A percentile compares a stretch with the other conserved stretches of the same genome.
These are phyloP conservation scores for Tetropium fuscum DNA, from an alignment of 2,888 invertebrate genomes.

Conservation along the genomic window DNA sequence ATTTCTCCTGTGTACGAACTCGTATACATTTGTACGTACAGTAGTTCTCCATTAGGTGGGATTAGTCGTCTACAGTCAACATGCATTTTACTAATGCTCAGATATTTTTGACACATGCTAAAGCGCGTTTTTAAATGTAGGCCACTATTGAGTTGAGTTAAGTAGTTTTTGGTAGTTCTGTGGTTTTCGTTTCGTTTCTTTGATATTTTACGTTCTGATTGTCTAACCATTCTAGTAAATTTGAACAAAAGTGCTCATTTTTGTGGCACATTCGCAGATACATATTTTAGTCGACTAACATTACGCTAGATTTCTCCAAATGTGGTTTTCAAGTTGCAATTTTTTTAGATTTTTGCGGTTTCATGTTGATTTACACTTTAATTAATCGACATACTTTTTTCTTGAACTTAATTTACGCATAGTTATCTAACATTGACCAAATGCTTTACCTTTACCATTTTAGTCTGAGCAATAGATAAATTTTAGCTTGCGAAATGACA, in stretches of 20 bases:
- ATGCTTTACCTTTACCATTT: no score
- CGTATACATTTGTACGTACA: conserved; percentile 45
- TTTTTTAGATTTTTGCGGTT: neutral
- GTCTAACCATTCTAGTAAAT: conserved; percentile 38
- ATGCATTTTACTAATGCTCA: conserved; percentile 48
- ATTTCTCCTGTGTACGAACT: conserved; percentile 62
- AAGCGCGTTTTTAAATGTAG: conserved; percentile 47
- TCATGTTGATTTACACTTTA: neutral
- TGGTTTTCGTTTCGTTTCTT: conserved; percentile 45
- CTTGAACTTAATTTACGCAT: no score
- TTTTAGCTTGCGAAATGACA: no score
- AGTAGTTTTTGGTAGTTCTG: conserved; percentile 50
- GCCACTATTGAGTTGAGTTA: conserved; percentile 55
- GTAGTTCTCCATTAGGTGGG: conserved; percentile 54
- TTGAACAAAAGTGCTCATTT: conserved; percentile 27
- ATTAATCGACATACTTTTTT: conserved; percentile 2
- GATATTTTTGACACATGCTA: conserved; percentile 50
- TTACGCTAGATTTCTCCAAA: no score
- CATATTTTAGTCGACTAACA: no score
- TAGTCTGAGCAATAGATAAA: no score
- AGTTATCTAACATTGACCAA: no score
- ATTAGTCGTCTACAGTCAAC: conserved; percentile 39
- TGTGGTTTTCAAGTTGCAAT: neutral
- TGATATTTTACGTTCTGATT: conserved; percentile 56
- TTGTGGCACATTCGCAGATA: conserved; percentile 20